Conservation (phyloP, 2,888 invertebrate genomes). For the Metalampra italica region DNA sequence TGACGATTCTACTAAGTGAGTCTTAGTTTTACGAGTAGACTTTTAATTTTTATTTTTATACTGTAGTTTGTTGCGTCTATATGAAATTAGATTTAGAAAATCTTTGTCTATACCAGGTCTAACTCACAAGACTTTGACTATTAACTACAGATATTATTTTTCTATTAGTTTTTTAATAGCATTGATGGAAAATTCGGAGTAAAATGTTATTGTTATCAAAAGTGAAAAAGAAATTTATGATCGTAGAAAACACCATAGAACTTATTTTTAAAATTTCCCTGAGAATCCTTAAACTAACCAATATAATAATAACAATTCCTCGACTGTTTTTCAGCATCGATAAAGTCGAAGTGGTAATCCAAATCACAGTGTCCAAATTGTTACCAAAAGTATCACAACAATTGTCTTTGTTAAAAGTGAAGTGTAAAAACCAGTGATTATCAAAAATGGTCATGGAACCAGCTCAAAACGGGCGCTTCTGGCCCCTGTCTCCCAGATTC, state of each 20-base stretch:
- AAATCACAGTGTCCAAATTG: background rate
- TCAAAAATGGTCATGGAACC: constrained; percentile 72
- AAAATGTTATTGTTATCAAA: too few species aligned
- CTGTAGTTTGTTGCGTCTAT: too few species aligned
- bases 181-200: too few species aligned
- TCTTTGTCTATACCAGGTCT: too few species aligned
- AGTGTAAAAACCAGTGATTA: constrained; percentile 16
- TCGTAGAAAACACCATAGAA: too few species aligned
- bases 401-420: constrained; percentile 16
- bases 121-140: too few species aligned
- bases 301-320: too few species aligned
- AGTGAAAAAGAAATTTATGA: too few species aligned
- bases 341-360: constrained; percentile 36
- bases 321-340: constrained; percentile 31
- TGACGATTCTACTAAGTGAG: background rate
- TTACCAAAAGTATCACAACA: background rate
- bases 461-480: constrained; percentile 60
- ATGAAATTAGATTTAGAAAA: too few species aligned
- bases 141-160: too few species aligned
- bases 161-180: too few species aligned
- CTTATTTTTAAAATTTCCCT: background rate
- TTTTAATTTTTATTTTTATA: too few species aligned
- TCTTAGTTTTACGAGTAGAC: background rate
- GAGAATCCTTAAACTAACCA: constrained; percentile 17
- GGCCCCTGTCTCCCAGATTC: constrained; percentile 68